Base-by-base conservation (phyloP, 2,797 vertebrate genomes). In the Lates japonicus region DNA sequence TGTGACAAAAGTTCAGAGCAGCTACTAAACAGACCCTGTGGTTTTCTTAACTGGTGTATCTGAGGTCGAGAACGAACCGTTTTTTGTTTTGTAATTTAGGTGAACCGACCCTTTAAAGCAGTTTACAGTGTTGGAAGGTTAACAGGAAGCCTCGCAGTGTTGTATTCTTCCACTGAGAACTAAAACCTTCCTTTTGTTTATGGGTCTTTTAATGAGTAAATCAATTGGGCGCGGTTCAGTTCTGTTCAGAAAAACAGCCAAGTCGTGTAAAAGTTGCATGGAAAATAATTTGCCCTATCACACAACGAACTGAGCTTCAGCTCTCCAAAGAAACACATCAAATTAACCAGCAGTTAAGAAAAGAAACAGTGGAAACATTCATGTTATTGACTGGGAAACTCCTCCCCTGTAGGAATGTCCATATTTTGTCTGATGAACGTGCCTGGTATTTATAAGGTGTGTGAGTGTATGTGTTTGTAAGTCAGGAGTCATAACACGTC, bases 101-200 rank as follows among this genome's bases (percentile, higher is more conserved):
- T 59, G 29, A 62, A 63, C 12, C 6, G 2, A 59, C 8, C 58
- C 3, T 8, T 75, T 54, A 42, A 19, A 59, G 49, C 37, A n/a
- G 29, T 66, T 33, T n/a, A 65, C 37, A 12, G 29, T 42, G 17
- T n/a, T 12, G 7, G 48, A 20, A 52, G 25, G 12, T 41, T n/a
- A 68, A 64, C 19, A 44, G 19, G 7, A 55, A 64, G 20, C 52
- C 35, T 60, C 52, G 16, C 5, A 49, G 2, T 39, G 58, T 41
- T 35, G 20, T 8, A 72, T 44, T 16, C 16, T 46, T 61, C 33
- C 9, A 3, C 19, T 25, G 9, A 46, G 52, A 69, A 25, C 51
- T 2, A 13, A 62, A 80, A 58, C 20, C 51, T 64, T 51, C 17
- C 22, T 61, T 67, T 58, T 77, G 83, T 83, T 83, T 51, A 46